phyloP scores from a whole-genome alignment of 1,140 invertebrate species.

The Hylaeus volcanicus region DNA sequence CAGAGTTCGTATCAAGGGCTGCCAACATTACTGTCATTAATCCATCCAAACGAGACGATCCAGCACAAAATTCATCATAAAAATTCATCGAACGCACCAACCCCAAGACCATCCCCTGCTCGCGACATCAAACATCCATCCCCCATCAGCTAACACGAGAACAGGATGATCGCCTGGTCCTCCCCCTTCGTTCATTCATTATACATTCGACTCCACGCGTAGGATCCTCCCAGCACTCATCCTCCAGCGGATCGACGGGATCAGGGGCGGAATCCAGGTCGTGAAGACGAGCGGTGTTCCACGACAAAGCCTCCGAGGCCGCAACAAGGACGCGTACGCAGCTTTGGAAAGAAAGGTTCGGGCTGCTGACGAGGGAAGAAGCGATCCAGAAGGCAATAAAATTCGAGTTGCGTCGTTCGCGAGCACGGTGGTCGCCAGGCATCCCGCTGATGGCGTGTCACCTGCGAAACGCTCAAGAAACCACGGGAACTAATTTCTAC shows the following conservation, averaged over 20 bases:
- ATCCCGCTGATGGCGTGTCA: slow-evolving; percentile 30
- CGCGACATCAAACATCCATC: background rate
- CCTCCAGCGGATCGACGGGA: background rate
- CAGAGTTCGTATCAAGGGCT: no score
- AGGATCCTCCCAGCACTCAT: background rate
- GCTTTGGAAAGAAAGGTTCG: slow-evolving; percentile 17
- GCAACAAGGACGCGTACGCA: slow-evolving; percentile 3
- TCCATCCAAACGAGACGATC: no score
- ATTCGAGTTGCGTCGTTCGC: slow-evolving; percentile 52
- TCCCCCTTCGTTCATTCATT: slow-evolving; percentile 14
- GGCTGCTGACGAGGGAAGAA: background rate
- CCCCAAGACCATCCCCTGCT: no score
- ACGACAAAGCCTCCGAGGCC: background rate
- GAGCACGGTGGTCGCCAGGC: slow-evolving; percentile 55
- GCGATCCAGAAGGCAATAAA: slow-evolving; percentile 41
- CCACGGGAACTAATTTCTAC: slow-evolving; percentile 12
- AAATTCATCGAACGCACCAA: no score
- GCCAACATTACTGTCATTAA: no score
- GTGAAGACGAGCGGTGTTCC: slow-evolving; percentile 10
- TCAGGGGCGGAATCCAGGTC: slow-evolving; percentile 15
- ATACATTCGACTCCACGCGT: background rate
- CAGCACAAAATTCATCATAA: no score
- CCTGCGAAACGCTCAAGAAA: slow-evolving; percentile 34
- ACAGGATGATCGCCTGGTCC: background rate
- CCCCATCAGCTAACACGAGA: background rate